Evolutionary conservation across 92 coral and sea anemone species (phyloP).

Genomic region (Virgularia gustaviana): DNA sequence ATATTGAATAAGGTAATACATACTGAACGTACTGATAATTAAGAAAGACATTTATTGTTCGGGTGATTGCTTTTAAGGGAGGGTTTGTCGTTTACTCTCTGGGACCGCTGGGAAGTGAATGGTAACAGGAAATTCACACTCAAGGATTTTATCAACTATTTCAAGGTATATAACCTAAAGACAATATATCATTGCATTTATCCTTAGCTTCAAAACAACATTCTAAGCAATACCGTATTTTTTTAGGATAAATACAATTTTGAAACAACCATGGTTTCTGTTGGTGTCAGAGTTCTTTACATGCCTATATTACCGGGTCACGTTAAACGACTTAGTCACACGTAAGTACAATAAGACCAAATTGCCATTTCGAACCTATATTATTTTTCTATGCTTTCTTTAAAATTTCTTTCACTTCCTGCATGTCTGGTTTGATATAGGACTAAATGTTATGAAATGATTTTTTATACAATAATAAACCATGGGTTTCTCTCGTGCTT

Average conservation of each 20-base stretch:
- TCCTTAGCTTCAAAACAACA: not conserved
- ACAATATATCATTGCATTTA: not conserved
- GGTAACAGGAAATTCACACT: constrained; percentile 75
- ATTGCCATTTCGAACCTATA: too few relatives aligned
- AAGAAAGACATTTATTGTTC: not conserved
- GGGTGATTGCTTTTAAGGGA: constrained; percentile 55
- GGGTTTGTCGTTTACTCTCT: constrained; percentile 72
- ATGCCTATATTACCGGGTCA: constrained; percentile 94
- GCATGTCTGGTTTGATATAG: too few relatives aligned
- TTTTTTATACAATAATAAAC: too few relatives aligned
- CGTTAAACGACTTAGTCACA: constrained; percentile 69
- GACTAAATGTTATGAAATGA: too few relatives aligned
- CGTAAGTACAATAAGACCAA: constrained; percentile 69
- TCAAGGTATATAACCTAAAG: constrained; percentile 57
- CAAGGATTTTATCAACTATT: constrained; percentile 66
- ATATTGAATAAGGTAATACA: not conserved
- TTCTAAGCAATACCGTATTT: not conserved
- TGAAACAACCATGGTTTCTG: constrained; percentile 81
- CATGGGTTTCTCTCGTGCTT: too few relatives aligned
- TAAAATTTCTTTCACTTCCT: too few relatives aligned
- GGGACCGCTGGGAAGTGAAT: constrained; percentile 90
- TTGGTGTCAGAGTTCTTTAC: constrained; percentile 82
- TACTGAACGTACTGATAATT: too few relatives aligned
- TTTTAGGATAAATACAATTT: constrained; percentile 70
- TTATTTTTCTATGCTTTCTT: too few relatives aligned